These are phyloP conservation scores for Gymnobelideus leadbeateri DNA, from an alignment of 2,113 vertebrate species.

Conservation along the genomic window DNA sequence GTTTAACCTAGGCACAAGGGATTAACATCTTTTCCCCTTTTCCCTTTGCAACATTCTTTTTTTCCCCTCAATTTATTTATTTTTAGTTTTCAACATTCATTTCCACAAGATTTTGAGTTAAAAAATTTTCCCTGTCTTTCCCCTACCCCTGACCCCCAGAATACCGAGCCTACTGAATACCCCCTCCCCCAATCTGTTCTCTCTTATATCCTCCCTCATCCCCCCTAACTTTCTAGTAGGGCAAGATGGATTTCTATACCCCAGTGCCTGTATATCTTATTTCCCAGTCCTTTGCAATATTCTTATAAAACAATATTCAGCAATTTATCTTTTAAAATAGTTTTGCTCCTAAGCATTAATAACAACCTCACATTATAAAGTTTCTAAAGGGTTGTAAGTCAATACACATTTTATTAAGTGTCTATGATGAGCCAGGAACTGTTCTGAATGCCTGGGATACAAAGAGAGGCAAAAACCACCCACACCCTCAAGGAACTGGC, in stretches of 20 bases:
- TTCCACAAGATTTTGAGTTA: too few relatives aligned
- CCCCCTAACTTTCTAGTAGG: too few relatives aligned
- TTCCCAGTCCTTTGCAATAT: not conserved
- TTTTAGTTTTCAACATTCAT: too few relatives aligned
- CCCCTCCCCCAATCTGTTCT: too few relatives aligned
- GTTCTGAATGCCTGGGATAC: not conserved
- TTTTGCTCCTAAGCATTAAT: not conserved
- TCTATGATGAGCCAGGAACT: too few relatives aligned
- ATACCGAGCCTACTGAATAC: too few relatives aligned
- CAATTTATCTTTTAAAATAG: not conserved
- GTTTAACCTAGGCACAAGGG: not conserved
- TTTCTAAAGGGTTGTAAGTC: not conserved
- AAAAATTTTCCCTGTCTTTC: too few relatives aligned
- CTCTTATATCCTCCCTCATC: too few relatives aligned
- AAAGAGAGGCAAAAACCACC: not conserved
- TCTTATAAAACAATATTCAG: not conserved
- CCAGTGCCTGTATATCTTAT: too few relatives aligned
- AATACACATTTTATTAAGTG: not conserved
- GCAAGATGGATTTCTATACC: too few relatives aligned
- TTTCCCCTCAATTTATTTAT: too few relatives aligned
- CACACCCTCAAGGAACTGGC: not conserved
- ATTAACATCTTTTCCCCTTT: not conserved
- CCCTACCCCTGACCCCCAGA: too few relatives aligned
- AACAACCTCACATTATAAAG: not conserved
- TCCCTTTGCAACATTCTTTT: not conserved